Base-by-base conservation (phyloP, 2,113 vertebrate species). In the Brachypteracias leptosomus region DNA sequence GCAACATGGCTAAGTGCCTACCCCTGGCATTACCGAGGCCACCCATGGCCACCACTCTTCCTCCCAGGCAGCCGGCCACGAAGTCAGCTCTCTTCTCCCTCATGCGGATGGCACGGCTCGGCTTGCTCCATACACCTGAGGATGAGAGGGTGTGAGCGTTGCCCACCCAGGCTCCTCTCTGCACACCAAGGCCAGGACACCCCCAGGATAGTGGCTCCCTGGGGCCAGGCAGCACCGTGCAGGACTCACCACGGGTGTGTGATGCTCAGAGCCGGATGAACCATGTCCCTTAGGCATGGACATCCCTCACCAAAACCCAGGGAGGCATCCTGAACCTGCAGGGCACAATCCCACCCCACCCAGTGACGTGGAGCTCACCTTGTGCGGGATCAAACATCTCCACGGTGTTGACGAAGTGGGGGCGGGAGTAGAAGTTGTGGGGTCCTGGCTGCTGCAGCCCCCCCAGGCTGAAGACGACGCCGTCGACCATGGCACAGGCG, bases 391-490 rank as follows among this genome's bases (percentile, higher is more conserved):
- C 98, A 20, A 99, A 99, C 97, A 99, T 99, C 97, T 99, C 99
- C 97, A 99, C 98, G 11, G 99, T 99, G 98, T 98, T 99, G 97
- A 99, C 99, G 10, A 99, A 99, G 97, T 99, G 99, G 62, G 99
- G 99, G 68, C 99, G 98, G 72, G 99, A 99, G 94, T 99, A 99
- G 98, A 99, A 99, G 98, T 99, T 99, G 94, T 99, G 99, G 1
- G 99, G 99, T 16, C 99, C 99, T 0, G 99, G 99, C 91, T 99
- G 99, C 97, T 99, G 99, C 66, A 99, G 97, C 11, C 99, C 99
- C 8, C 99, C 99, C 68, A 99, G 96, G 97, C 99, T 99, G 97
- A 99, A 99, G 96, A 99, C 95, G 52, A 98, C 92, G 3, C 98
- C 97, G 1, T 99, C 99, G 0, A 97, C 98, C 92, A 98, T 97